phyloP scores from a whole-genome alignment of 2,797 vertebrate genomes.

The Florisuga fusca region DNA sequence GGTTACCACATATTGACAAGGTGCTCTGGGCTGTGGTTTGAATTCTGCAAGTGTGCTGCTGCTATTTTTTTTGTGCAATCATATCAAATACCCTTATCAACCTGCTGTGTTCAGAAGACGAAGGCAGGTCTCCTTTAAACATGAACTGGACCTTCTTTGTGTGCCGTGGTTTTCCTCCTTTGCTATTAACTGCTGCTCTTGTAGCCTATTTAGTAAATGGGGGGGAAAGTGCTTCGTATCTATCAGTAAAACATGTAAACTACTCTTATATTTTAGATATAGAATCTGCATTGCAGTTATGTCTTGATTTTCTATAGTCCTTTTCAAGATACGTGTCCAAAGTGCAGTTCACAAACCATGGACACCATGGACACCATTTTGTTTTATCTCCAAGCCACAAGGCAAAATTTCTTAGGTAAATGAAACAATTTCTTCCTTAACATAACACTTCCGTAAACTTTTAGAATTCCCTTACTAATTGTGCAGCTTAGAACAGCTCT shows the following conservation, averaged over 20 bases:
- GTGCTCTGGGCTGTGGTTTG: background rate
- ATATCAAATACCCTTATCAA: background rate
- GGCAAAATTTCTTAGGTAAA: background rate
- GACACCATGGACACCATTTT: background rate
- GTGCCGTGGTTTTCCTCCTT: background rate
- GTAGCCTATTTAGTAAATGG: background rate
- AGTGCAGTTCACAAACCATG: background rate
- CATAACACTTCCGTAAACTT: background rate
- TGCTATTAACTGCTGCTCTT: background rate
- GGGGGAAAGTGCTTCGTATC: background rate
- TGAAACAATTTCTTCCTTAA: background rate
- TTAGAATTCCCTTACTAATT: background rate
- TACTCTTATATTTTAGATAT: background rate
- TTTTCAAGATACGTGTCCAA: background rate
- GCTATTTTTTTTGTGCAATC: background rate
- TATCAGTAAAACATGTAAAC: background rate
- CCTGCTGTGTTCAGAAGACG: background rate
- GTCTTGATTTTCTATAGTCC: background rate
- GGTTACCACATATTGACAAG: background rate
- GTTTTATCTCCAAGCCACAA: background rate
- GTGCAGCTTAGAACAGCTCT: background rate
- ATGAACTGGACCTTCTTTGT: background rate
- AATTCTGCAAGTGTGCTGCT: background rate
- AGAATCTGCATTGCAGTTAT: background rate
- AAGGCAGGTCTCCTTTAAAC: background rate